These are phyloP conservation scores for Budorcas taxicolor DNA, from an alignment of 2,113 vertebrate species.

Conservation along the genomic window DNA sequence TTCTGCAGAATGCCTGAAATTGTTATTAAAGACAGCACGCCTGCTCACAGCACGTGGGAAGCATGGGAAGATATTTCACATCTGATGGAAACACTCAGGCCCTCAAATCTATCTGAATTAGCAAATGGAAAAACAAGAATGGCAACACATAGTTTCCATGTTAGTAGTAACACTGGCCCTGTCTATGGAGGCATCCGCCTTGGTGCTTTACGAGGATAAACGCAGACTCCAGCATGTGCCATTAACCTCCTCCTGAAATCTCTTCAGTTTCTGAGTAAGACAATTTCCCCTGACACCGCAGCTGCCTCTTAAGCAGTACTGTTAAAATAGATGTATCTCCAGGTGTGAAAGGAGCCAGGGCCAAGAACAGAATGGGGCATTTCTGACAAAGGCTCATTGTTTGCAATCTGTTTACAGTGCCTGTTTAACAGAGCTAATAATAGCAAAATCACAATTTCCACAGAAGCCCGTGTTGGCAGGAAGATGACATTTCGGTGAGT, in stretches of 20 bases:
- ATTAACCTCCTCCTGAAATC: not conserved
- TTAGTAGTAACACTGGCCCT: not conserved
- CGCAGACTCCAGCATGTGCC: not conserved
- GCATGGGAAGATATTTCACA: not conserved
- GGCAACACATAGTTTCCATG: not conserved
- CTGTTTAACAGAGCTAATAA: constrained; percentile 40
- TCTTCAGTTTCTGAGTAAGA: not conserved
- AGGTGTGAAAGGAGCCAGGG: constrained; percentile 40
- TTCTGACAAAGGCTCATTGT: constrained; percentile 1
- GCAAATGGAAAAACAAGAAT: not conserved
- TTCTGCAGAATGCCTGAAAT: not conserved
- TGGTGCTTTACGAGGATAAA: not conserved
- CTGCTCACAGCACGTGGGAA: not conserved
- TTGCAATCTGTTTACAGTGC: constrained; percentile 34
- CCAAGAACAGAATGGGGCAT: not conserved
- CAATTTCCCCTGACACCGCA: not conserved
- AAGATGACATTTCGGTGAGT: constrained; percentile 48
- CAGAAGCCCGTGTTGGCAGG: not conserved
- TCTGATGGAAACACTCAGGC: not conserved
- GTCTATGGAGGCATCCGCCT: not conserved
- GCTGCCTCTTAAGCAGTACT: not conserved
- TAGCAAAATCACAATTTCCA: constrained; percentile 53
- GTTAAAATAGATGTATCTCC: constrained; percentile 17
- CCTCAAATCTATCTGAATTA: not conserved
- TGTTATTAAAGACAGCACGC: not conserved